Base-by-base conservation (phyloP, 1,140 invertebrate genomes). In the Hycleus phaleratus region DNA sequence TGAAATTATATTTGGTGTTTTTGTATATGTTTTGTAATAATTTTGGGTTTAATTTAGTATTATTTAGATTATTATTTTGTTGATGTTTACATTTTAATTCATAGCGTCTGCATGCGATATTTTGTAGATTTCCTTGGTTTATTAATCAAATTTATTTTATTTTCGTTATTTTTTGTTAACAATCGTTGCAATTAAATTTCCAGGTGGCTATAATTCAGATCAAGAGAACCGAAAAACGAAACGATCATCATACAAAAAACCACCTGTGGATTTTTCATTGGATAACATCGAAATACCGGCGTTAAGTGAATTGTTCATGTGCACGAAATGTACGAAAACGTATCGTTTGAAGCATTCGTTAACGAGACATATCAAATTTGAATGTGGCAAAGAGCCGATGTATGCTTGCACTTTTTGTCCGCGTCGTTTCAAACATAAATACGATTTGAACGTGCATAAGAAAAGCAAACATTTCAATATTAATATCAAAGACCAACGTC, bases 291-390 rank as follows among this genome's bases (percentile, higher is more conserved):
- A 49, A 9, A 8, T 48, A 32, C 38, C 24, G 9, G 46, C 53
- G 7, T 48, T 53, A 38, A 55, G 51, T 10, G 67, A 67, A 59
- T 42, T 71, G 12, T 71, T 66, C 54, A 71, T 71, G 63, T 71
- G 70, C 52, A 49, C 60, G 6, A 72, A 63, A 25, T 73, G 72
- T 56, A 69, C 66, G 9, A 72, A 71, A 60, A 63, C 67, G 7
- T 73, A 73, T 50, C 61, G 64, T 40, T 50, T 72, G 40, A 69
- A 69, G 40, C 79, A 83, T 46, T 84, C 82, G 52, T 67, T 86
- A 3, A 82, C 80, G 56, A 74, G 83, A 5, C 85, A 86, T 59
- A 78, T 84, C 43, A 79, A 76, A 56, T 84, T 84, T 63, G 83
- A 85, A 59, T 86, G 84, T 61, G 83, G 83, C 32, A 79, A 83